A percentile compares a stretch with the other conserved stretches of the same genome.
Conservation (phyloP, 2,797 vertebrate genomes). For the Telmatherina bonti region DNA sequence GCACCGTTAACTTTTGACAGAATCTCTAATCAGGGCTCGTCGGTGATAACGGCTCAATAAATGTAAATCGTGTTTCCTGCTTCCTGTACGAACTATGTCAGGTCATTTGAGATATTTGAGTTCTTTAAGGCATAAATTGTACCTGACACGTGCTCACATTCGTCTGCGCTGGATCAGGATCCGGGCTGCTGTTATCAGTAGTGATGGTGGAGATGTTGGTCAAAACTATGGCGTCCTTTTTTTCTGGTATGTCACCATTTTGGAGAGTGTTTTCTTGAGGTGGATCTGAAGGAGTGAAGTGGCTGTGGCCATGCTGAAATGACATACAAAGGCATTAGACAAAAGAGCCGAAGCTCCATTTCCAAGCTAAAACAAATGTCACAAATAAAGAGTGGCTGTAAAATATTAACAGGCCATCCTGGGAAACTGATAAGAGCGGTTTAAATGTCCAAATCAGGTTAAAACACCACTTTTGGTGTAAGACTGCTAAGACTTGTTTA, state of each 20-base stretch:
- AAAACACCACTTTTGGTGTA: neutral
- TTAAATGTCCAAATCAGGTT: neutral
- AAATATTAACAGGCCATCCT: neutral
- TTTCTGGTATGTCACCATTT: slow-evolving; percentile 65
- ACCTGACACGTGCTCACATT: slow-evolving; percentile 40
- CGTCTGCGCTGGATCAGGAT: slow-evolving; percentile 14
- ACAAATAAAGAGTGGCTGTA: neutral
- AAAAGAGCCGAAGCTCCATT: neutral
- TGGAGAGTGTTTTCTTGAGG: slow-evolving; percentile 56
- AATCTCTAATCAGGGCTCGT: neutral
- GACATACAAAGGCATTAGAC: neutral
- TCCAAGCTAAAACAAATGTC: neutral
- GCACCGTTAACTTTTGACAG: slow-evolving; percentile 68
- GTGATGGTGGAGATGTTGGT: slow-evolving; percentile 63
- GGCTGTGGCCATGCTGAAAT: slow-evolving; percentile 78
- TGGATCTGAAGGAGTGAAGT: slow-evolving; percentile 64
- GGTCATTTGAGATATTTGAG: neutral
- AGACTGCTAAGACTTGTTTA: neutral
- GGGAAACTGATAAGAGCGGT: neutral
- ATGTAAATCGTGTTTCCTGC: neutral
- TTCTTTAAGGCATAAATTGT: neutral
- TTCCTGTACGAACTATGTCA: neutral
- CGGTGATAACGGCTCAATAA: slow-evolving; percentile 38
- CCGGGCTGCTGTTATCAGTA: slow-evolving; percentile 59
- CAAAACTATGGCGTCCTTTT: slow-evolving; percentile 63